Evolutionary conservation across 2,797 vertebrate species (phyloP).

Genomic region (Oophaga sylvatica): DNA sequence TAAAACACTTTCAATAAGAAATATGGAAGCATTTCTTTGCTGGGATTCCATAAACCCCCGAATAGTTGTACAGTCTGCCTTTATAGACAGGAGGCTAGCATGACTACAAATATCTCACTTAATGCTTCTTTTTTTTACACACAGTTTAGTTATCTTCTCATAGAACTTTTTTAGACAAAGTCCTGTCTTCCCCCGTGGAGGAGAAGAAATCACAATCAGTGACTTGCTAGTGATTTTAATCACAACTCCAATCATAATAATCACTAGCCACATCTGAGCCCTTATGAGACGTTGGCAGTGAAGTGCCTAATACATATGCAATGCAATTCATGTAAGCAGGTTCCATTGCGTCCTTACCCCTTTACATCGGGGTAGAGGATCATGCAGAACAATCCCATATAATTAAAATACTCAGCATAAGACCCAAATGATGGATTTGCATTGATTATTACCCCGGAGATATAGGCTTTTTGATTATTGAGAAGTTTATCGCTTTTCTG

Average conservation of each 20-base stretch:
- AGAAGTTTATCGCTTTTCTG: conserved; percentile 30
- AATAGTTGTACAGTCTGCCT: neutral
- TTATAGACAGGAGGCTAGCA: no score
- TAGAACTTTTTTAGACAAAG: neutral
- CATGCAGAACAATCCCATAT: conserved; percentile 41
- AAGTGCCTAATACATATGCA: conserved; percentile 57
- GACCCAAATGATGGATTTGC: neutral
- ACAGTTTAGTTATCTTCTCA: neutral
- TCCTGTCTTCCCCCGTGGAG: conserved; percentile 2
- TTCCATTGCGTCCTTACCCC: conserved; percentile 21
- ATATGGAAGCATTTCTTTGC: neutral
- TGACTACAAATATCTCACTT: neutral
- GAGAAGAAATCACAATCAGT: conserved; percentile 50
- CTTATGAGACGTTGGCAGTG: conserved; percentile 30
- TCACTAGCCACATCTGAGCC: conserved; percentile 25
- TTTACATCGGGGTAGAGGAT: conserved; percentile 4
- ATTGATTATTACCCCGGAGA: conserved; percentile 28
- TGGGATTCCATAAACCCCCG: neutral
- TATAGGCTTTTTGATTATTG: conserved; percentile 31
- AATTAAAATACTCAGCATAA: conserved; percentile 48
- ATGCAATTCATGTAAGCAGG: conserved; percentile 26
- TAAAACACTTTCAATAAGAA: neutral
- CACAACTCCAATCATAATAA: conserved; percentile 54
- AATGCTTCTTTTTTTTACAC: no score
- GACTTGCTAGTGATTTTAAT: conserved; percentile 34